These are phyloP conservation scores for Pelobates fuscus DNA, from an alignment of 2,113 vertebrate genomes.

Conservation along the genomic window DNA sequence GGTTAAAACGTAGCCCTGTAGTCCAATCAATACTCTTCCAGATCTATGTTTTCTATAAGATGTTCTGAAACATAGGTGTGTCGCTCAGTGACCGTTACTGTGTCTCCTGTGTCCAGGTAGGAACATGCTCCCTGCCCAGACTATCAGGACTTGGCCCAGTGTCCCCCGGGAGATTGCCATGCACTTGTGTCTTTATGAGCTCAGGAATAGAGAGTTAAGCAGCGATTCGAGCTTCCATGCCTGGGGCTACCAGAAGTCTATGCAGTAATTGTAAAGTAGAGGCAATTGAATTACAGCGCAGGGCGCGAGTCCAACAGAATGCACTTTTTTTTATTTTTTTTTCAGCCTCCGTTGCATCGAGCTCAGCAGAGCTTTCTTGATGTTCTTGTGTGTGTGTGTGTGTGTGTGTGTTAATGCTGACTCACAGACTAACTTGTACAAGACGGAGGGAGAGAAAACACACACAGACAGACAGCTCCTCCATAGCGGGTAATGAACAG, in stretches of 20 bases:
- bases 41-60: no score
- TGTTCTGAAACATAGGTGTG: no score
- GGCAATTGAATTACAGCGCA: slow-evolving; percentile 57
- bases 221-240: slow-evolving; percentile 63
- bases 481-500: slow-evolving; percentile 62
- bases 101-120: background rate
- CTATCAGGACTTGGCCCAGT: background rate
- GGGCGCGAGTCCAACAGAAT: slow-evolving; percentile 59
- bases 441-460: slow-evolving; percentile 51
- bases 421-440: slow-evolving; percentile 65
- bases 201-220: slow-evolving; percentile 60
- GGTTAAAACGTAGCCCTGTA: no score
- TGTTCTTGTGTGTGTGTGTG: slow-evolving; percentile 60
- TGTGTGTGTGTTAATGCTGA: slow-evolving; percentile 64
- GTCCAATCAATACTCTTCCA: no score
- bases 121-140: background rate
- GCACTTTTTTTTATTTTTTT: slow-evolving; percentile 52
- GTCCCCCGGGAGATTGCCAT: background rate
- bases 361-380: slow-evolving; percentile 60
- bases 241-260: slow-evolving; percentile 63
- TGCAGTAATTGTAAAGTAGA: slow-evolving; percentile 64
- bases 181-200: no score
- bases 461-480: slow-evolving; percentile 54
- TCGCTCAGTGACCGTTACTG: background rate
- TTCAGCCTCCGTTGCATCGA: slow-evolving; percentile 63